Base-by-base conservation (phyloP, 2,113 vertebrate species). In the Cryptotis parvus region DNA sequence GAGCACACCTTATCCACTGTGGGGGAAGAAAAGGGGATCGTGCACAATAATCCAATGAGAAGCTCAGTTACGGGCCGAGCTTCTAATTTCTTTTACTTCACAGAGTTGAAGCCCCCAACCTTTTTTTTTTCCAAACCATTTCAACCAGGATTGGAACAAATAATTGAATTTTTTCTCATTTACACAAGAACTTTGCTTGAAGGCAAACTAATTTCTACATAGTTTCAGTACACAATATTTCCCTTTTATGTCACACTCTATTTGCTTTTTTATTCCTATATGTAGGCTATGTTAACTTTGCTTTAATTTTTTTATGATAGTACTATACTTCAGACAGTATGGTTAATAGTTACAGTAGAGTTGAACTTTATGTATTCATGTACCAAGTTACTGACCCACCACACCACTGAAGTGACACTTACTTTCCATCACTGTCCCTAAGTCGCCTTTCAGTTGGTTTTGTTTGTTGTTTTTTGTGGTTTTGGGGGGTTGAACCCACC, bases 1-100 rank as follows among this genome's bases (percentile, higher is more conserved):
- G 95, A 0, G 39, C 91, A 68, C 26, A 82, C 94, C 97, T 98
- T 98, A 97, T 96, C 97, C 97, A 94, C 87, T 75, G 92, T 52
- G 76, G 89, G 90, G 95, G 80, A 65, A 35, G 39, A 55, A 83
- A 97, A 97, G 65, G 75, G 68, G 94, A 22, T 84, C 94, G 4
- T 33, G 68, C 49, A 92, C 43, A 87, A 70, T 89, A 89, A 91
- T 92, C 87, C 63, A 0, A 66, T 20, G 96, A 96, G 97, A 91
- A 95, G 97, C 94, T 97, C 95, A 90, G 82, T 97, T 97, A 94
- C 93, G 26, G 91, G 95, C 96, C 84, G 94, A 91, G 68, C 55
- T 58, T 95, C 93, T 95, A 43, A 86, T 73, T 73, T 63, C 52
- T 91, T n/a, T 2, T 35, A 61, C 95, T 97, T 96, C 79, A 63